Percentiles rank a stretch among this genome's conserved stretches.
Conservation (phyloP, 2,113 vertebrate genomes). For the Microcebus jonahi region DNA sequence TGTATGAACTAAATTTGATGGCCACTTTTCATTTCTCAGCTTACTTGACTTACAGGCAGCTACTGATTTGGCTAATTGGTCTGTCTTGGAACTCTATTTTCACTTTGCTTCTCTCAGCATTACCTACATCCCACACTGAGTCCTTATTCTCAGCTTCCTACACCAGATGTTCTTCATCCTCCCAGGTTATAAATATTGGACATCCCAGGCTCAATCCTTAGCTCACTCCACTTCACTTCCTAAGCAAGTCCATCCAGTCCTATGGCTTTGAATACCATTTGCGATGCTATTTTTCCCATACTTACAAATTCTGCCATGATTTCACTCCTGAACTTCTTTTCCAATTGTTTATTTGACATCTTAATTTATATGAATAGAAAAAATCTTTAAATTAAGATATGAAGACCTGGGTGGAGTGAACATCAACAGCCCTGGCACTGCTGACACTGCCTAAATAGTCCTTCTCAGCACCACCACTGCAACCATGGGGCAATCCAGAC, state of each 20-base stretch:
- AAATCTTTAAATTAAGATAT: neutral
- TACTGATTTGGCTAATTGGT: neutral
- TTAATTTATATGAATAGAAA: neutral
- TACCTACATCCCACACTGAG: neutral
- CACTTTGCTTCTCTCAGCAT: neutral
- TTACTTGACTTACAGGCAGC: neutral
- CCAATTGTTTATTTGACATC: neutral
- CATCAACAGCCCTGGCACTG: too few species aligned
- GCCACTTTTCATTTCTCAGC: neutral
- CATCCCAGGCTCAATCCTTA: neutral
- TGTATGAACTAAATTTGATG: neutral
- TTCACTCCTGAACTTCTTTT: neutral
- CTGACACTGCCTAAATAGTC: too few species aligned
- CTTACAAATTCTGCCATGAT: neutral
- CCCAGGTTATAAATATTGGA: neutral
- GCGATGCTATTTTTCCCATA: neutral
- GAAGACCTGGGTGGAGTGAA: neutral
- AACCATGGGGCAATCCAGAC: too few species aligned
- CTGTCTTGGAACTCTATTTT: neutral
- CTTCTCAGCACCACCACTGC: too few species aligned
- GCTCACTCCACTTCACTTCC: neutral
- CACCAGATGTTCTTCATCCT: neutral
- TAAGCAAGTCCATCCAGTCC: neutral
- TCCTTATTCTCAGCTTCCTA: neutral
- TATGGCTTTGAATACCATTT: neutral